Evolutionary conservation across 2,888 invertebrate species (phyloP), one percentile per base, ranked within the genome.

Genomic region (Ischnura elegans): DNA sequence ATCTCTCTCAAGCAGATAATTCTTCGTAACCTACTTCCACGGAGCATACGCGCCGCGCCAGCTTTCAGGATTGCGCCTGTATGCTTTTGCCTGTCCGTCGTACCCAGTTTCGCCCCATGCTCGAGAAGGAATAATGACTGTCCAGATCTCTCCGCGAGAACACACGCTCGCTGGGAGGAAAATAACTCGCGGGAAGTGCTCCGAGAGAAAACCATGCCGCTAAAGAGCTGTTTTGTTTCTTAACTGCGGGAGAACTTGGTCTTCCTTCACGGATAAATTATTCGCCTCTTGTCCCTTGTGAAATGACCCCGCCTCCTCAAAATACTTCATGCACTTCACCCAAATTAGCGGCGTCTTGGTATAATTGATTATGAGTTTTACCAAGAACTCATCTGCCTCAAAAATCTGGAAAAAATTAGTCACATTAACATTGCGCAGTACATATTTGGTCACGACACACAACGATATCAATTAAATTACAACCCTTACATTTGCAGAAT

Each of bases 141-240:
- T 76, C 76, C 76, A 29, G 66, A 13, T 66, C 66, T 66, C 10
- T 19, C 51, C 19, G 51, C 16, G 51, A 51, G 51, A 51, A 51
- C 51, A 47, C 47, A 51, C 51, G 51, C 51, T 51, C 25, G 76
- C 29, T 10, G 76, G 76, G 10, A 76, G 36, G 10, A 36, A n/a
- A 19, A 61, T 76, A 36, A n/a, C 29, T 36, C 5, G 61, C 21
- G 61, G 76, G 29, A 76, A 36, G 36, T 36, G 36, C 13, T 76
- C 6, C 51, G 36, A 4, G 10, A 10, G 29, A 36, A 76, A 76
- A 76, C 36, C 76, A 76, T 36, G 76, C 76, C 76, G 36, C 76
- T 36, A 76, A 76, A 76, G 76, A 76, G 76, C 76, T 76, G 29
- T 76, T 76, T 61, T 61, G n/a, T 76, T 76, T 76, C 76, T 76